Percentiles rank a stretch among this genome's conserved stretches.
These are phyloP conservation scores for Xestia c-nigrum DNA, from an alignment of 2,888 invertebrate genomes.

Conservation along the genomic window DNA sequence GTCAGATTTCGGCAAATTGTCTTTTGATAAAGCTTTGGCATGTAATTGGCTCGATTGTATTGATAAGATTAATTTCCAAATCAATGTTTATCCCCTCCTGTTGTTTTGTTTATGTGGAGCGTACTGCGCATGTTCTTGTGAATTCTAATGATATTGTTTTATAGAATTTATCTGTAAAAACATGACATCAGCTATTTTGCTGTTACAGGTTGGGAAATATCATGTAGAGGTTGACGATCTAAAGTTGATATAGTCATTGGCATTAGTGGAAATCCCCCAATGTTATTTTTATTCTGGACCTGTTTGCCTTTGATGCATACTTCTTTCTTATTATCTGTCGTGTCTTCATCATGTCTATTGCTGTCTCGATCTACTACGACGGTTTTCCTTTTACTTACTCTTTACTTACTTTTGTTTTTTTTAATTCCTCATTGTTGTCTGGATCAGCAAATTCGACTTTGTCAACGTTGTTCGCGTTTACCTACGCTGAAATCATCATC, in stretches of 20 bases:
- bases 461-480: neutral
- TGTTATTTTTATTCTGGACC: neutral
- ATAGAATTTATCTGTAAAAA: constrained; percentile 25
- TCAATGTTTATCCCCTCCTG: constrained; percentile 20
- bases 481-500: too few relatives aligned
- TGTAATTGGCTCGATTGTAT: constrained; percentile 24
- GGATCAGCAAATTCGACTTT: neutral
- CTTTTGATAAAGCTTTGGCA: constrained; percentile 22
- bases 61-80: constrained; percentile 39
- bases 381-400: neutral
- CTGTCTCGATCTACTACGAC: neutral
- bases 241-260: neutral
- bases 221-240: neutral
- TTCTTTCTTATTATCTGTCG: neutral
- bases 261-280: neutral
- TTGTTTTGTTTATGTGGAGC: constrained; percentile 22
- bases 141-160: constrained; percentile 22
- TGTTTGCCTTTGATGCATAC: constrained; percentile 11
- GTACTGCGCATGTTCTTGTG: constrained; percentile 17
- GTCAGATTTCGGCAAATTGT: constrained; percentile 23
- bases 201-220: constrained; percentile 11
- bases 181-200: constrained; percentile 20
- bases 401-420: neutral
- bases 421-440: neutral
- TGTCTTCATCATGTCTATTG: neutral